Evolutionary conservation across 1,140 invertebrate species (phyloP).

Genomic region (Brachionus paranguensis): DNA sequence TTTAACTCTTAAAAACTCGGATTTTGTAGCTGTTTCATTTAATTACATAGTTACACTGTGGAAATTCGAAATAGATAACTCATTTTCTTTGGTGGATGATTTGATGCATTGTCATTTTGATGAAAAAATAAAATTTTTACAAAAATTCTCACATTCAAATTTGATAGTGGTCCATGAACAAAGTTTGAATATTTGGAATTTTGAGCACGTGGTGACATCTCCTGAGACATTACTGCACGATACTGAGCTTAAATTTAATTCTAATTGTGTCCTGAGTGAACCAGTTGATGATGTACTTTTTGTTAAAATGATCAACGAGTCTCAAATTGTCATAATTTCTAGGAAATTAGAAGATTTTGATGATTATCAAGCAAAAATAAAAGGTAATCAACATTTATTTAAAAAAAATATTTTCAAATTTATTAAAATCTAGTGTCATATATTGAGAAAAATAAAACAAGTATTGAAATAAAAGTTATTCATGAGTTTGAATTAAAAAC

Average conservation of each 20-base stretch:
- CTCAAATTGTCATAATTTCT: not conserved
- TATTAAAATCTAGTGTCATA: not conserved
- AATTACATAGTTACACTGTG: conserved; percentile 25
- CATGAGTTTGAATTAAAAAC: not conserved
- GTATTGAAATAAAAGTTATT: not conserved
- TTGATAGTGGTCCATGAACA: conserved; percentile 2
- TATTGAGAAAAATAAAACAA: not conserved
- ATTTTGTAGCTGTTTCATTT: conserved; percentile 1
- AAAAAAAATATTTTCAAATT: not conserved
- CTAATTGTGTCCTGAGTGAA: not conserved
- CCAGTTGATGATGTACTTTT: not conserved
- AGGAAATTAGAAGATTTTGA: not conserved
- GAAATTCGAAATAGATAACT: not conserved
- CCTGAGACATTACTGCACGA: not conserved
- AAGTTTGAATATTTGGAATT: conserved; percentile 4
- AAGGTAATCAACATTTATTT: not conserved
- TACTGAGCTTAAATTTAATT: not conserved
- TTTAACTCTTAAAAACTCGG: not conserved
- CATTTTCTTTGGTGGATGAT: conserved; percentile 10
- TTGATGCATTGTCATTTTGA: not conserved
- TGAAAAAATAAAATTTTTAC: not conserved
- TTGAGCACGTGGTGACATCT: not conserved
- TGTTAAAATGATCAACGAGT: not conserved
- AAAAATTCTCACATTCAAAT: not conserved
- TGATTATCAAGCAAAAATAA: not conserved